Percentiles rank a stretch among this genome's conserved stretches.
Evolutionary conservation across 2,797 vertebrate genomes (phyloP).

Genomic region (Siniperca obscura): DNA sequence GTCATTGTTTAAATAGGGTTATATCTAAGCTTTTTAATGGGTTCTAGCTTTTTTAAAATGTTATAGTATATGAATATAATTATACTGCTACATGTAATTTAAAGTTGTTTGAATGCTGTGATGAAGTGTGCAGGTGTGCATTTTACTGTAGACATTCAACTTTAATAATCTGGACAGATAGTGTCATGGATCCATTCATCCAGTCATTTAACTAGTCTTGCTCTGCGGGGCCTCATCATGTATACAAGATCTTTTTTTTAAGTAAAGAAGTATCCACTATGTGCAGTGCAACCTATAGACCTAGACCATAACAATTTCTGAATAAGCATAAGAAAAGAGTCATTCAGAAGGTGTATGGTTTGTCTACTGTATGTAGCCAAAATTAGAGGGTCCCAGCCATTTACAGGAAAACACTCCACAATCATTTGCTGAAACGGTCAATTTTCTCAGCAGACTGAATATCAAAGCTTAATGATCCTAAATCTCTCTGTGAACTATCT

Average conservation of each 20-base stretch:
- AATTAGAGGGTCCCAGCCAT: conserved; percentile 5
- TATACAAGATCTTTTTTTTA: neutral
- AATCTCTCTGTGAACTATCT: conserved; percentile 14
- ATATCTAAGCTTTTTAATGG: neutral
- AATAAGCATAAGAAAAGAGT: neutral
- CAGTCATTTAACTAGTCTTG: neutral
- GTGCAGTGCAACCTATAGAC: neutral
- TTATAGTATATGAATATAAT: neutral
- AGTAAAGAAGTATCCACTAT: neutral
- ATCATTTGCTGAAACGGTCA: conserved; percentile 17
- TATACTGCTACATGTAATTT: neutral
- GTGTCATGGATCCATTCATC: neutral
- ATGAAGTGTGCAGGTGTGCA: neutral
- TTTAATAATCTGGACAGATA: neutral
- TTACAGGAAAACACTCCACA: conserved; percentile 14
- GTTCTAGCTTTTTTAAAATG: neutral
- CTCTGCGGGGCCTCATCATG: neutral
- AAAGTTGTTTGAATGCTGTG: neutral
- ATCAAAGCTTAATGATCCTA: conserved; percentile 29
- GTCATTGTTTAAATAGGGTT: neutral
- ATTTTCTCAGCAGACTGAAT: conserved; percentile 32
- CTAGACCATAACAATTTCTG: neutral
- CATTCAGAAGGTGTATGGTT: neutral
- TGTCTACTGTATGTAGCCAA: neutral
- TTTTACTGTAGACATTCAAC: neutral